Evolutionary conservation across 2,888 invertebrate genomes (phyloP).

Genomic region (Atherix ibis): DNA sequence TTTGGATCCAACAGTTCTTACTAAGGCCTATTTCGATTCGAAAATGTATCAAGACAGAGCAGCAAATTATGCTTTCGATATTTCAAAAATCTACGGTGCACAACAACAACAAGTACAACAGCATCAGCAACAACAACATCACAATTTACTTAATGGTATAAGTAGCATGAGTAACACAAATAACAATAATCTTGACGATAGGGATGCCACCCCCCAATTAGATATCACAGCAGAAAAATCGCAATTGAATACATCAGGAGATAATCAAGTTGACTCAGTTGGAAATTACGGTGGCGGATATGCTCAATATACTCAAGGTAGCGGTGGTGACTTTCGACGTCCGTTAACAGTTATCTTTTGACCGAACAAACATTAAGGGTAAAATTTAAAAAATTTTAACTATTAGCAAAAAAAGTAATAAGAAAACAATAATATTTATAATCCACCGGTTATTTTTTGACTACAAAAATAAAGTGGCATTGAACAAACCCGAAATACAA

Average conservation of each 20-base stretch:
- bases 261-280: constrained; percentile 22
- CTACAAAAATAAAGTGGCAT: too few species aligned
- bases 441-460: too few species aligned
- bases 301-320: constrained; percentile 17
- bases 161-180: constrained; percentile 15
- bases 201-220: constrained; percentile 29
- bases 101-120: constrained; percentile 26
- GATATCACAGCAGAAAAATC: constrained; percentile 23
- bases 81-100: constrained; percentile 29
- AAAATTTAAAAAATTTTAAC: too few species aligned
- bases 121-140: constrained; percentile 23
- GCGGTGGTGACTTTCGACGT: constrained; percentile 25
- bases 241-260: constrained; percentile 28
- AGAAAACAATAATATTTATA: too few species aligned
- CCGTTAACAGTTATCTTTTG: constrained; percentile 34
- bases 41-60: constrained; percentile 34
- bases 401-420: too few species aligned
- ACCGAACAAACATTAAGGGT: constrained; percentile 19
- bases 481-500: too few species aligned
- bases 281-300: constrained; percentile 23
- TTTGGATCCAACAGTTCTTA: constrained; percentile 31
- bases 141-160: constrained; percentile 22
- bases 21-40: constrained; percentile 33
- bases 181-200: constrained; percentile 23
- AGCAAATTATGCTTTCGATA: constrained; percentile 33